Base-by-base conservation (phyloP, 2,797 vertebrate species). In the Amblyraja radiata region DNA sequence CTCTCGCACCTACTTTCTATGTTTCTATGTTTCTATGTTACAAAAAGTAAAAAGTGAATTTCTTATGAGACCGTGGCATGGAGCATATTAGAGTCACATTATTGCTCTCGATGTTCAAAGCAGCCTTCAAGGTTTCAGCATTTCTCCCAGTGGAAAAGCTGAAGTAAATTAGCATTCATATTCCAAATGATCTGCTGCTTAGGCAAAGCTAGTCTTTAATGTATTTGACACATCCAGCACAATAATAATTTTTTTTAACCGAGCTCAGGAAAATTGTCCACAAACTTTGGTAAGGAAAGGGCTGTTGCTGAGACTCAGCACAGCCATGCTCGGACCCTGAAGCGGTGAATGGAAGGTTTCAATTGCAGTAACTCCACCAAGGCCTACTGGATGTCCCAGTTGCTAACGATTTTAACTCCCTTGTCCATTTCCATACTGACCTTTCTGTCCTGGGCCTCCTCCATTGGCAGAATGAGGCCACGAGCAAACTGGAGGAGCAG, bases 111-210 rank as follows among this genome's bases (percentile, higher is more conserved):
- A 23, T 58, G 36, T 73, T 88, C 84, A 88, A 88, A 88, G 84
- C 84, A 68, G 84, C 61, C 68, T 88, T 88, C n/a, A 68, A 88
- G 21, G 63, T 88, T 88, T 18, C 7, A 36, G 61, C 61, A 65
- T 88, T 88, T 63, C 63, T 88, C 84, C 61, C 84, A 88, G 84
- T 88, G 61, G 61, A 88, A 68, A 88, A 21, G 63, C 84, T 36
- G 61, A 88, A 88, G n/a, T 88, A 88, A 88, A 88, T 88, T 76
- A 92, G 71, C 68, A 92, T 46, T 92, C 90, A 92, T 76, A 76
- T 39, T 92, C 76, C 68, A 73, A 92, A 73, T 46, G 68, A 54
- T 73, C 7, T 88, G n/a, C 61, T 68, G 61, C 63, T 76, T 21
- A 54, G 90, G 90, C 90, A 92, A 92, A 92, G 90, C 36, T 74